Base-by-base conservation (phyloP, 2,113 vertebrate species). In the Actenoides lindsayi region DNA sequence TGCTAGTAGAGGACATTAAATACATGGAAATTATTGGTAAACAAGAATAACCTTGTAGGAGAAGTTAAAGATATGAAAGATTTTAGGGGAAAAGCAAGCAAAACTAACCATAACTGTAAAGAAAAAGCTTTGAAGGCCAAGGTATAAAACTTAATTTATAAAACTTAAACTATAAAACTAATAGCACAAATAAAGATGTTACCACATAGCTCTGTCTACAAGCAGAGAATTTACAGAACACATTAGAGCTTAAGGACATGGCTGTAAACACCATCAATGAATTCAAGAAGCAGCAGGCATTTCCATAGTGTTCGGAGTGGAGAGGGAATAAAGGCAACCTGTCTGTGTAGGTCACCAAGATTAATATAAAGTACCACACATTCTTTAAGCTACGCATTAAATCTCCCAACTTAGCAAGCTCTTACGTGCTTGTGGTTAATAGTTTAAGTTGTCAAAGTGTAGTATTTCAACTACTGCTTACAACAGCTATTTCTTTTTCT, bases 191-290 rank as follows among this genome's bases (percentile, higher is more conserved):
- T 42, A 33, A 56, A 59, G 41, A 70, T 33, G 18, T 21, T 63
- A 48, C 12, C 60, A 80, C 21, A 18, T 10, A 75, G 25, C 15
- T 89, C 33, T 42, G 30, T 54, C 59, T 83, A 83, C 35, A 68
- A 90, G 71, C 19, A 81, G 51, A 73, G 18, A 76, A 42, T 82
- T 89, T 90, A 84, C 12, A 68, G 64, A 80, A 46, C 39, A 44
- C 0, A 0, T 76, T 5, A 73, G 27, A 0, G 0, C 41, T n/a
- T 48, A 56, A 77, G 54, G 64, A 42, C 42, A 67, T 7, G 33
- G 71, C 75, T 70, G 63, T 68, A 94, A 97, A 95, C 46, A 50
- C 20, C 53, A 88, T 24, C 23, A 30, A 53, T 9, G 50, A 84
- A 83, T 78, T 90, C 44, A 75, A 68, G 64, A 63, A 65, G 64